phyloP scores from a whole-genome alignment of 2,113 vertebrate genomes.

The Sylvia atricapilla region DNA sequence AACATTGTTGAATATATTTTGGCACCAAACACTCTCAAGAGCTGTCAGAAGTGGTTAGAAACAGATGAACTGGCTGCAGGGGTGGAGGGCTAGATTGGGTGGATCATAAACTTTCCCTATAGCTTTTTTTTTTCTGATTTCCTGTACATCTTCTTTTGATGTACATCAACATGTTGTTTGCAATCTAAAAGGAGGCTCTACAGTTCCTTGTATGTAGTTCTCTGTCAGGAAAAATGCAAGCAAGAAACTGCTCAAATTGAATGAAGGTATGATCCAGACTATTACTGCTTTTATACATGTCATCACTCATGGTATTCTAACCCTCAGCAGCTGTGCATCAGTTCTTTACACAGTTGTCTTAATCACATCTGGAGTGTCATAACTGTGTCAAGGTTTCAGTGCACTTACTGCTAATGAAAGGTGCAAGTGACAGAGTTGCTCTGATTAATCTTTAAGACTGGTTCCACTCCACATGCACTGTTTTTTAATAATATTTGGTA shows the following conservation, averaged over 20 bases:
- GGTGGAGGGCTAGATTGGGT: accelerated
- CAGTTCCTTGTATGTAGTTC: background rate
- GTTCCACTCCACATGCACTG: background rate
- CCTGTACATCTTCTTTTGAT: background rate
- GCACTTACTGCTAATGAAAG: background rate
- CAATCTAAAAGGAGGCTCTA: background rate
- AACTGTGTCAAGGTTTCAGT: background rate
- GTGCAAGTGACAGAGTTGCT: background rate
- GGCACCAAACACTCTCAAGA: background rate
- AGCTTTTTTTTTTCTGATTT: background rate
- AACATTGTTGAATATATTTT: background rate
- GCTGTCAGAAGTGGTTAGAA: background rate
- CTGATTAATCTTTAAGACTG: background rate
- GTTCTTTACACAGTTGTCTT: background rate
- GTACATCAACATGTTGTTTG: background rate
- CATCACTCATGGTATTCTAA: background rate
- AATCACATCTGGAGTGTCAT: background rate
- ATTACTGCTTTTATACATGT: background rate
- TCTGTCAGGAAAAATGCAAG: background rate
- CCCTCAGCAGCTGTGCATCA: background rate
- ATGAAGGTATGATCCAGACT: background rate
- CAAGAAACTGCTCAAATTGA: background rate
- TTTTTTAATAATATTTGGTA: background rate
- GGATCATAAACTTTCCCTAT: background rate
- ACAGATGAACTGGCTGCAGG: background rate